A percentile compares a stretch with the other conserved stretches of the same genome.
Evolutionary conservation across 2,113 vertebrate genomes (phyloP).

Genomic region (Lamprologus lemairii): DNA sequence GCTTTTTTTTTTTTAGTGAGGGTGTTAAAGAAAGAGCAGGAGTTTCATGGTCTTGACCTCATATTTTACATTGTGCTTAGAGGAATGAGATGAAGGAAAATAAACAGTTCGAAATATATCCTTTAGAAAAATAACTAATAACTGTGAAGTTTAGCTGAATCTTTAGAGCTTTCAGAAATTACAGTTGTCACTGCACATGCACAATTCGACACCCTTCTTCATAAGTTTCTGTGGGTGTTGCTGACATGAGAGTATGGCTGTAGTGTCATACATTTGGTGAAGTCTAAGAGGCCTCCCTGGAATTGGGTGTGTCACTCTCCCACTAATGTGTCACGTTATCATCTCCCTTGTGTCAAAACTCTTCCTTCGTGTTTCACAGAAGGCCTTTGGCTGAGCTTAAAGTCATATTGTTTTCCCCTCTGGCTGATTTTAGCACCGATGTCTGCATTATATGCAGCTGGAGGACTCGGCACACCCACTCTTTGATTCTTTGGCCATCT

Average conservation of each 20-base stretch:
- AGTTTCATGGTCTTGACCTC: background rate
- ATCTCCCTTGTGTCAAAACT: conserved; percentile 47
- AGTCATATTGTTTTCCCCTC: background rate
- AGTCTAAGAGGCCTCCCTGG: conserved; percentile 39
- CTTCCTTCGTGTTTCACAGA: conserved; percentile 27
- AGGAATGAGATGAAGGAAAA: background rate
- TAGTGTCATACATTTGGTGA: conserved; percentile 26
- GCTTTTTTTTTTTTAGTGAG: background rate
- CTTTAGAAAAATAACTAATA: background rate
- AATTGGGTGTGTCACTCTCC: conserved; percentile 59
- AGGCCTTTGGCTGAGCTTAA: background rate
- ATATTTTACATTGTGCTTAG: background rate
- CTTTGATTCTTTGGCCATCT: conserved; percentile 26
- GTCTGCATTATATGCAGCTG: background rate
- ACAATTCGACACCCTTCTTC: background rate
- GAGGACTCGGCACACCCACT: conserved; percentile 13
- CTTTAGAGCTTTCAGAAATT: background rate
- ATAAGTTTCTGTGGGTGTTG: conserved; percentile 10
- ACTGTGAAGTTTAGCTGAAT: background rate
- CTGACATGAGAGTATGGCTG: conserved; percentile 22
- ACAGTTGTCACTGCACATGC: background rate
- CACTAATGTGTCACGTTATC: conserved; percentile 61
- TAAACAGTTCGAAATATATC: background rate
- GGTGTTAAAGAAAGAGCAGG: background rate
- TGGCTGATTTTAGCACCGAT: background rate